Conservation (phyloP, 1,140 invertebrate genomes). For the Neuroterus valhalla region DNA sequence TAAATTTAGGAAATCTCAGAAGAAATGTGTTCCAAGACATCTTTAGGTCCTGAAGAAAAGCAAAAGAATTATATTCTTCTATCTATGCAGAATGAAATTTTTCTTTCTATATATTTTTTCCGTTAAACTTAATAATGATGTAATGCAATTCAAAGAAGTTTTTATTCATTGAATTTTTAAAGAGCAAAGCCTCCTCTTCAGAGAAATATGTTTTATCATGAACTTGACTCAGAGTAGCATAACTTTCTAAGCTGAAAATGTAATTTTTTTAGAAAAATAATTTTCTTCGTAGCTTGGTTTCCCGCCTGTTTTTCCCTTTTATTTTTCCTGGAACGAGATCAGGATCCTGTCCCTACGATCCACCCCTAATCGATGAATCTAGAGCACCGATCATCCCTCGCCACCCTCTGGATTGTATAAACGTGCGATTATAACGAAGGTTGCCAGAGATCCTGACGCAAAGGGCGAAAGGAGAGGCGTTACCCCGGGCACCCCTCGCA, state of each 20-base stretch:
- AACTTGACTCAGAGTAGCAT: background rate
- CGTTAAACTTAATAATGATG: no score
- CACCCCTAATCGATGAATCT: constrained; percentile 23
- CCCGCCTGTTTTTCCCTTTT: background rate
- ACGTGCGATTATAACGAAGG: constrained; percentile 30
- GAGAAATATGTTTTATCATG: background rate
- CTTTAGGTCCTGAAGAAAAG: no score
- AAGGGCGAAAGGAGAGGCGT: constrained; percentile 29
- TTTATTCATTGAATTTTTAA: no score
- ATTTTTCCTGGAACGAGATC: background rate
- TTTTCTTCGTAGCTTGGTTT: background rate
- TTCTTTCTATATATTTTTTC: no score
- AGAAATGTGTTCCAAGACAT: no score
- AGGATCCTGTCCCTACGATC: constrained; percentile 9
- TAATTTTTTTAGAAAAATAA: background rate
- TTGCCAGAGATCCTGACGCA: constrained; percentile 32
- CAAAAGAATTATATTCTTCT: no score
- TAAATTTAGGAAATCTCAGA: no score
- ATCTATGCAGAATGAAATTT: no score
- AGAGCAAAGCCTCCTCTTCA: background rate
- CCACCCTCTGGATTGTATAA: constrained; percentile 23
- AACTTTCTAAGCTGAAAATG: background rate
- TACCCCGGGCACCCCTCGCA: constrained; percentile 17
- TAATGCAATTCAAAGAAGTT: no score
- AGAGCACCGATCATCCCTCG: constrained; percentile 20